Evolutionary conservation across 1,140 invertebrate species (phyloP), one percentile per base, ranked within the genome.

Genomic region (Metaphire vulgaris): DNA sequence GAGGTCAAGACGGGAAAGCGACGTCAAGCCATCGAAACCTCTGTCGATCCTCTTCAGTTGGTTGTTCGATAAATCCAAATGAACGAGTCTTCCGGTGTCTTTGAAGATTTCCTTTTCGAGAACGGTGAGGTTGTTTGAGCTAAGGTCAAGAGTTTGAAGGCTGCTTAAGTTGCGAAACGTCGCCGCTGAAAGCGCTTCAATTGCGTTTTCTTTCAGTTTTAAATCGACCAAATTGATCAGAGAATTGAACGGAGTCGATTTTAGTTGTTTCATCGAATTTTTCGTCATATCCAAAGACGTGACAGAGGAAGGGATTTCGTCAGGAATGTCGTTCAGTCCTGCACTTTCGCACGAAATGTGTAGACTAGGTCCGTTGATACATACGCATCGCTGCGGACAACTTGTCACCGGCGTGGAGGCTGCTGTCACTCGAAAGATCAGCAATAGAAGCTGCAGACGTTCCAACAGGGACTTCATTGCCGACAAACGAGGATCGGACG

Each of bases 1-100:
- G 66, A 93, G 85, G 81, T 92, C 90, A 0, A 93, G 86, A 82
- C 90, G 89, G 80, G 91, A 90, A 26, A 94, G 81, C 71, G 87
- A 88, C 69, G 86, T 74, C 29, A 88, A 70, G 26, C 81, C 80
- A 15, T 79, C 68, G 76, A 88, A 85, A 31, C 82, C 81, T 16
- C 82, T 83, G 69, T 85, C 83, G 56, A 88, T 80, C 64, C 79
- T 80, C 33, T 76, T 79, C 32, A 89, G 76, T 2, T 78, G 74
- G 77, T 87, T 87, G n/a, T 81, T 79, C 2, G 85, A 86, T 68
- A 87, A 79, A 79, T 87, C 86, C 32, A 87, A 79, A 76, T 83
- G 81, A 32, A 81, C 78, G 66, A 87, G 78, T 29, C 72, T 77
- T 28, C 69, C 33, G 2, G 86, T 77, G 28, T 83, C 82, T 6